Evolutionary conservation across 2,797 vertebrate species (phyloP), one percentile per base, ranked within the genome.

Genomic region (Lacerta viridis): DNA sequence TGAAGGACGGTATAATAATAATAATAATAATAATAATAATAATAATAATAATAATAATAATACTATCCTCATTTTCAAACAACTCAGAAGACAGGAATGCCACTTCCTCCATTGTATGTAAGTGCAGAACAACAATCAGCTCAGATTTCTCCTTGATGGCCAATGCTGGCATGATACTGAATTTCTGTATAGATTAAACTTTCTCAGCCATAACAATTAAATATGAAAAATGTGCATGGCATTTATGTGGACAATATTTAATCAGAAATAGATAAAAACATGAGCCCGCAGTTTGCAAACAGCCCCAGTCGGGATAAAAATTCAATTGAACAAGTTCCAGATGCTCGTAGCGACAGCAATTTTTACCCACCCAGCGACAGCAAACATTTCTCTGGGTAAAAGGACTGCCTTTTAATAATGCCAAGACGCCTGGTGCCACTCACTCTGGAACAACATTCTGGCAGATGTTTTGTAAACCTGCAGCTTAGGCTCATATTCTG

Each of bases 231-330:
- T 89, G 82, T 90, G 64, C 88, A 83, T 90, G 84, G 75, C 88
- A 93, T 90, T 93, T 95, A 85, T 83, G 86, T 86, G 88, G 95
- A 89, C 90, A 92, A 92, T 94, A 91, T 94, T 95, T 95, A 96
- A 93, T 95, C 92, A 95, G 85, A 95, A 94, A 94, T 85, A 93
- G 91, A 94, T 89, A 94, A 91, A 93, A 93, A 64, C 89, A 93
- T 88, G 90, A 94, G 89, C 93, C 92, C 91, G 74, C 92, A 88
- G 80, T 91, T 95, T 93, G 93, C 86, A 93, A 95, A 94, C 89
- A 95, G 87, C 87, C 76, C 84, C 20, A 80, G 78, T 91, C 85
- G 89, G 94, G 55, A 87, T 91, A 92, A 90, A 92, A 90, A 95
- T 91, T 85, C 88, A 95, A 90, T 82, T 94, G 83, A 86, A 87